Conservation (phyloP, 1,140 invertebrate species). For the Manduca sexta region DNA sequence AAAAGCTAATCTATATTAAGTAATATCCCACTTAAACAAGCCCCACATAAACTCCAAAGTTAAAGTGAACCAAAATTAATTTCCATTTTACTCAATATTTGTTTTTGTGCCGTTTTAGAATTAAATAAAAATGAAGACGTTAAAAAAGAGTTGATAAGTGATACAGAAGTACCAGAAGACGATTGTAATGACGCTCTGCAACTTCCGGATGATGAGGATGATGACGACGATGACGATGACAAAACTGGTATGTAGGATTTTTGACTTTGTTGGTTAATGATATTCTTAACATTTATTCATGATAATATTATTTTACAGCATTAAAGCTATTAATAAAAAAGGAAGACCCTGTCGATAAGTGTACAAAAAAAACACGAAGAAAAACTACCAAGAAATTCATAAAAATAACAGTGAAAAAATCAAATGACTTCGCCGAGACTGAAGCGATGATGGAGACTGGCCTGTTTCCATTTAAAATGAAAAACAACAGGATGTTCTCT, state of each 20-base stretch:
- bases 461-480: slow-evolving; percentile 58
- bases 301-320: slow-evolving; percentile 19
- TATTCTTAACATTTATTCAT: not conserved
- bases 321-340: slow-evolving; percentile 30
- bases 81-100: not conserved
- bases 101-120: not conserved
- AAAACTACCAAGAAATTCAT: slow-evolving; percentile 26
- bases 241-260: slow-evolving; percentile 1
- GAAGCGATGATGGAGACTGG: slow-evolving; percentile 38
- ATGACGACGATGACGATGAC: slow-evolving; percentile 12
- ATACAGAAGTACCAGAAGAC: not conserved
- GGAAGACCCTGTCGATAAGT: slow-evolving; percentile 25
- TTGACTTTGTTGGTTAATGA: not conserved
- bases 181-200: not conserved
- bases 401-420: slow-evolving; percentile 27
- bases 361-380: slow-evolving; percentile 20
- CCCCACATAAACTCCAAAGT: too few species aligned
- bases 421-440: slow-evolving; percentile 29
- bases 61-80: not conserved
- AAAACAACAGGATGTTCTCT: slow-evolving; percentile 38
- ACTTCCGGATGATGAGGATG: slow-evolving; percentile 2
- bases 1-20: too few species aligned
- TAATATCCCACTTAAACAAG: too few species aligned
- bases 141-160: not conserved
- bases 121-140: not conserved